These are phyloP conservation scores for Phanerotoma sp. DNA, from an alignment of 2,888 invertebrate genomes.

Conservation along the genomic window DNA sequence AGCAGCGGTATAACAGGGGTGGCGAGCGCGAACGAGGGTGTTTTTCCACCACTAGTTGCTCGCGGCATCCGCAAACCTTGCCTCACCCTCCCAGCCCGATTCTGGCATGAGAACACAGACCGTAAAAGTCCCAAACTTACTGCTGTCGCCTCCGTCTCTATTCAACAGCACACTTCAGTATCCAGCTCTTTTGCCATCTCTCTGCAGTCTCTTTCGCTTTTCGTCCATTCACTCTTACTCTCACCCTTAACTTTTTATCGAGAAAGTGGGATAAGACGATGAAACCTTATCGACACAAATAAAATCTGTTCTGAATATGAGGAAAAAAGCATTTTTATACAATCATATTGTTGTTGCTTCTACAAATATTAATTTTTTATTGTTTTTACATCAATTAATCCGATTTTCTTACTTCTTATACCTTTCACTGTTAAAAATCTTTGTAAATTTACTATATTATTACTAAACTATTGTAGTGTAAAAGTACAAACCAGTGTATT, in stretches of 20 bases:
- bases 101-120: conserved; percentile 35
- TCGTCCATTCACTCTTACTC: conserved; percentile 20
- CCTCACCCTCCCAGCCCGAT: conserved; percentile 25
- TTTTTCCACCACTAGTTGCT: conserved; percentile 59
- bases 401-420: no score
- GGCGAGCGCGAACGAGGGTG: conserved; percentile 54
- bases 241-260: conserved; percentile 11
- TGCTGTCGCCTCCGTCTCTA: conserved; percentile 8
- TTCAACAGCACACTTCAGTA: not conserved
- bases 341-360: not conserved
- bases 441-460: no score
- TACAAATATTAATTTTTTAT: no score
- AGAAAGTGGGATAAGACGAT: conserved; percentile 7
- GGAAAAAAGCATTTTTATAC: not conserved
- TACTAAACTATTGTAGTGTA: no score
- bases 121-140: conserved; percentile 45
- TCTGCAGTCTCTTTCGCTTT: not conserved
- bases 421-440: no score
- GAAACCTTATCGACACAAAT: conserved; percentile 3
- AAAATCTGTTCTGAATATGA: conserved; percentile 9
- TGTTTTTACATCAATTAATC: no score
- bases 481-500: no score
- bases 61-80: conserved; percentile 45
- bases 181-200: conserved; percentile 15
- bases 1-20: conserved; percentile 7